Evolutionary conservation across 2,113 vertebrate species (phyloP).

Genomic region (Myxocyprinus asiaticus): DNA sequence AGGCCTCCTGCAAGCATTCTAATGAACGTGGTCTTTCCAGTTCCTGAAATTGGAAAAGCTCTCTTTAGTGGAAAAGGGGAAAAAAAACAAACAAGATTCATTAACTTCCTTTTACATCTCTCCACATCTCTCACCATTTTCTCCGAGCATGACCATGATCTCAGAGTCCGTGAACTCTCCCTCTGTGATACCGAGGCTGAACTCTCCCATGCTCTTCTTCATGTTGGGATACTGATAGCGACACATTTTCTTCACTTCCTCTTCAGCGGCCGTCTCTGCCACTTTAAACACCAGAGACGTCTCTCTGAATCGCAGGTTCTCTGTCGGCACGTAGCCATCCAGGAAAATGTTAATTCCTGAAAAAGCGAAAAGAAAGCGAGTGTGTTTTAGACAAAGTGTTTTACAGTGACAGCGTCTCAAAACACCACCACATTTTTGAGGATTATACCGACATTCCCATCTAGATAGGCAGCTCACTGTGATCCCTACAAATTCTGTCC

Average conservation of each 20-base stretch:
- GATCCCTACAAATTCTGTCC: no score
- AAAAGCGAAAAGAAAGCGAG: not conserved
- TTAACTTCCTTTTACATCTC: not conserved
- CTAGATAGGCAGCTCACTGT: no score
- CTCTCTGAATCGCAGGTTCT: conserved; percentile 95
- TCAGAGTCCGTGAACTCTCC: conserved; percentile 98
- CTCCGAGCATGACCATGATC: conserved; percentile 99
- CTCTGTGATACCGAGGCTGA: conserved; percentile 85
- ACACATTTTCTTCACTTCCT: conserved; percentile 96
- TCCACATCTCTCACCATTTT: conserved; percentile 82
- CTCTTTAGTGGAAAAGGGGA: not conserved
- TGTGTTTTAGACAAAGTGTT: no score
- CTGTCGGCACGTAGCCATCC: conserved; percentile 98
- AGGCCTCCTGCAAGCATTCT: conserved; percentile 95
- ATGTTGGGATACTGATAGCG: conserved; percentile 97
- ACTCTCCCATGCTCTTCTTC: conserved; percentile 95
- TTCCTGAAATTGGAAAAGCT: conserved; percentile 77
- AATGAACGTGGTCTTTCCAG: conserved; percentile 97
- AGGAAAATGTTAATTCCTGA: conserved; percentile 98
- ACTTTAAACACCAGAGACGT: conserved; percentile 97
- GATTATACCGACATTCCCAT: no score
- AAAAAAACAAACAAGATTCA: no score
- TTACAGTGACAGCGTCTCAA: no score
- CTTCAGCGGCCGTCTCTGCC: conserved; percentile 95
- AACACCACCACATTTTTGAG: no score